Evolutionary conservation across 2,113 vertebrate genomes (phyloP), one percentile per base, ranked within the genome.

Genomic region (Oreochromis aureus): DNA sequence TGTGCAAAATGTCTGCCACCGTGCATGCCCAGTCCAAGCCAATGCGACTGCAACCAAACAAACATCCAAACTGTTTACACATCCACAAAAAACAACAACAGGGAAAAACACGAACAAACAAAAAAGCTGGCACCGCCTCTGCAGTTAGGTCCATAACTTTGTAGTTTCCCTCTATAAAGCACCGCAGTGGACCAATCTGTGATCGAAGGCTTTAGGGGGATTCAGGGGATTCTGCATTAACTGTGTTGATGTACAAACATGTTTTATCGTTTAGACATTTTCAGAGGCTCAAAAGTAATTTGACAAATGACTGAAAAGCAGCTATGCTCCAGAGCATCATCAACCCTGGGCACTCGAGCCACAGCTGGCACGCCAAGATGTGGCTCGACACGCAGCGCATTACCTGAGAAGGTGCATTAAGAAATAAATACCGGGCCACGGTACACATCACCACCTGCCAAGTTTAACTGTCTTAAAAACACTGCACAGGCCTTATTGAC

Each of bases 11-110:
- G 90, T 99, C 98, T 1, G 98, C 98, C 96, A 99, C 98, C 13
- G 98, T 98, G 94, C 98, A 98, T 0, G 98, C 98, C 99, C 99
- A 99, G 94, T 99, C 98, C 93, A 99, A 95, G 44, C 98, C 98
- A 0, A 99, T 97, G 15, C 98, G 98, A 80, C 98, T 99, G 94
- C 6, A 80, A 73, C 84, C 22, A 56, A 51, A 73, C 2, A 18
- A 51, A 15, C 41, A 76, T 48, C 24, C 71, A 48, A 76, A 6
- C 71, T 5, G 24, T 32, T 18, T 46, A 76, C 15, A 32, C 9
- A 48, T 30, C 41, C 24, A 48, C 15, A 27, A 46, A 46, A n/a
- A 36, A 63, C 59, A n/a, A 5, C 59, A 36, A 66, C 59, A 36
- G 0, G 18, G 59, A 78, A 63, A 86, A 36, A 56, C 32, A 44